Conservation (phyloP, 2,888 invertebrate genomes). For the Malacosoma neustria region DNA sequence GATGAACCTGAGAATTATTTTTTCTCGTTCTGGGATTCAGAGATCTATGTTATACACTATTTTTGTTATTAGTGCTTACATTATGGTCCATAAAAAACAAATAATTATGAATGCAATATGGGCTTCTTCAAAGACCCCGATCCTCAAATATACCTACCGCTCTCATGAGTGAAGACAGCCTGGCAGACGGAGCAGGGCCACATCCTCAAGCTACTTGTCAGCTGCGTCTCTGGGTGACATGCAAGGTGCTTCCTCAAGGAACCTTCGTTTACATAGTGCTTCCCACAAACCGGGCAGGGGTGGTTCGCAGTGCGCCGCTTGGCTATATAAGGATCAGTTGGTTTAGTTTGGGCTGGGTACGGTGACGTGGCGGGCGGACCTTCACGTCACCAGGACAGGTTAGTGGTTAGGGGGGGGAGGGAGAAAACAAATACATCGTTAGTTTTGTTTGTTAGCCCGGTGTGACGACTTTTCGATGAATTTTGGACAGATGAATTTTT, state of each 20-base stretch:
- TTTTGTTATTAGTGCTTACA: too few species aligned
- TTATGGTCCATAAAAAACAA: too few species aligned
- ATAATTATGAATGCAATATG: too few species aligned
- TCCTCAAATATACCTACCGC: constrained; percentile 87
- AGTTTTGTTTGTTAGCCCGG: constrained; percentile 45
- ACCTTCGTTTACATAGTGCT: constrained; percentile 96
- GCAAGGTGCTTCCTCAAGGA: constrained; percentile 94
- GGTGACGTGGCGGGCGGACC: constrained; percentile 78
- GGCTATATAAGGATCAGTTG: constrained; percentile 88
- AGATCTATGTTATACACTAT: too few species aligned
- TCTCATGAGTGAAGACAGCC: constrained; percentile 95
- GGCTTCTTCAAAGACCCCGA: too few species aligned
- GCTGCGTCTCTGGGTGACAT: constrained; percentile 93
- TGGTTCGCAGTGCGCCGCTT: constrained; percentile 96
- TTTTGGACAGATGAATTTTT: not conserved
- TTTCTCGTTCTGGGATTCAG: too few species aligned
- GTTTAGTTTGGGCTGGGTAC: constrained; percentile 72
- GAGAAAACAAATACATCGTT: constrained; percentile 48
- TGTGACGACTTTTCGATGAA: constrained; percentile 22
- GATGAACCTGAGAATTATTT: too few species aligned
- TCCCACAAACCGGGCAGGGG: constrained; percentile 95
- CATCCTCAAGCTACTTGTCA: constrained; percentile 91
- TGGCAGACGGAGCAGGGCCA: constrained; percentile 97
- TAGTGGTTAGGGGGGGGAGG: constrained; percentile 55
- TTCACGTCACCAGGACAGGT: constrained; percentile 69